phyloP scores from a whole-genome alignment of 2,797 vertebrate genomes.

The Phoebastria nigripes region DNA sequence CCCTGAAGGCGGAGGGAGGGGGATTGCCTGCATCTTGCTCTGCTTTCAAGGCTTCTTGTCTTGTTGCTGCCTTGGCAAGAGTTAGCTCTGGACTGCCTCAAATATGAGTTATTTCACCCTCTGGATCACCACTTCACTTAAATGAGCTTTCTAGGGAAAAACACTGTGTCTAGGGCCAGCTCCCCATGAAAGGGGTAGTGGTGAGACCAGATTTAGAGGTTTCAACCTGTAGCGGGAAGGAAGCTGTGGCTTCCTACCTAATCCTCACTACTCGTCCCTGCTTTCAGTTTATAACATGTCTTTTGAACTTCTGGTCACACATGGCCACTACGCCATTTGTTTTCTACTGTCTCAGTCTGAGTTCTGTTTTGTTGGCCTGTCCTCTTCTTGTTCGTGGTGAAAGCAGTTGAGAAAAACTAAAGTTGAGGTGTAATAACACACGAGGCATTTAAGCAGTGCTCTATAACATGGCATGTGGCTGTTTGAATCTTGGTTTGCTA shows the following conservation, averaged over 20 bases:
- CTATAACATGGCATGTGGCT: too few relatives aligned
- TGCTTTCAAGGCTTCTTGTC: neutral
- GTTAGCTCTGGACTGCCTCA: neutral
- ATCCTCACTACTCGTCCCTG: neutral
- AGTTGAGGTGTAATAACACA: neutral
- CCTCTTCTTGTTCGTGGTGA: neutral
- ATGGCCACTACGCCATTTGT: accelerated
- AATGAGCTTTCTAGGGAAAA: neutral
- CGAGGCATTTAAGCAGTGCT: neutral
- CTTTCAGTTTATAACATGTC: neutral
- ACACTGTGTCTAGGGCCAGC: neutral
- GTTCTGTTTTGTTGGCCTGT: neutral
- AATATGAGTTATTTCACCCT: neutral
- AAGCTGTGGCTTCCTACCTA: neutral
- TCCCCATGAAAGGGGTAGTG: neutral
- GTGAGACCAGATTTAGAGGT: neutral
- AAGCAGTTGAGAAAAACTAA: neutral
- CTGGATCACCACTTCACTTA: neutral
- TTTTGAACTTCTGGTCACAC: neutral
- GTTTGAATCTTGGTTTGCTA: neutral
- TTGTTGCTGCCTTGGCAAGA: neutral
- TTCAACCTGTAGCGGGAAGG: neutral
- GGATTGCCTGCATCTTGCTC: neutral
- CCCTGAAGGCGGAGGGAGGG: neutral
- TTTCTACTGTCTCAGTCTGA: neutral